These are phyloP conservation scores for Magallana angulata DNA, from an alignment of 1,140 invertebrate genomes.

Conservation along the genomic window DNA sequence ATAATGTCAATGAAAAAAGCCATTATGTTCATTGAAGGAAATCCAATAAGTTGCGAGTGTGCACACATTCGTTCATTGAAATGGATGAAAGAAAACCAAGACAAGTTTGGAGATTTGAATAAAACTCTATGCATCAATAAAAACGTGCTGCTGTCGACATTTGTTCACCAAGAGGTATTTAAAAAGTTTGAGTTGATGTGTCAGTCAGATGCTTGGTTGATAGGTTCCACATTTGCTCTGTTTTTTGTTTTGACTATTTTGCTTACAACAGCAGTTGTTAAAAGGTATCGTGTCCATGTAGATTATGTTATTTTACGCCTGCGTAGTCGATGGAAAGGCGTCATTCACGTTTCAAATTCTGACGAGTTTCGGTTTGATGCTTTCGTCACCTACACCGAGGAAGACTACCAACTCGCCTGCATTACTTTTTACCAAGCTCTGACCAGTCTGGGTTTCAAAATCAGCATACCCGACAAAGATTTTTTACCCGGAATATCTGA, in stretches of 20 bases:
- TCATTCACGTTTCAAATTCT: too few relatives aligned
- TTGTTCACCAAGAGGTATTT: background rate
- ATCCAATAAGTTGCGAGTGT: background rate
- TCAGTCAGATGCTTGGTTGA: background rate
- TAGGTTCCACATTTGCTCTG: background rate
- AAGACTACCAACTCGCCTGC: background rate
- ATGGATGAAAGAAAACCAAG: background rate
- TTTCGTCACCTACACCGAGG: background rate
- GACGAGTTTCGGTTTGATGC: background rate
- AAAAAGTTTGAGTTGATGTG: background rate
- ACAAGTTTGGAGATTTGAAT: background rate
- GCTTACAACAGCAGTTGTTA: background rate
- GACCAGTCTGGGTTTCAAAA: background rate
- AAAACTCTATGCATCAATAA: background rate
- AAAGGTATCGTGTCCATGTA: background rate
- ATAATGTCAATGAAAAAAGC: background rate
- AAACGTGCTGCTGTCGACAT: background rate
- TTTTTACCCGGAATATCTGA: too few relatives aligned
- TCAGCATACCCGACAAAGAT: too few relatives aligned
- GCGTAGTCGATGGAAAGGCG: background rate
- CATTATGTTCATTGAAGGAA: background rate
- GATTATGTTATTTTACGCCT: background rate
- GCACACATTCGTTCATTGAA: background rate
- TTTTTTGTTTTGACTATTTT: background rate
- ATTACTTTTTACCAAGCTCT: background rate